Conservation (phyloP, 2,797 vertebrate genomes). For the Cryptoblepharus egeriae region DNA sequence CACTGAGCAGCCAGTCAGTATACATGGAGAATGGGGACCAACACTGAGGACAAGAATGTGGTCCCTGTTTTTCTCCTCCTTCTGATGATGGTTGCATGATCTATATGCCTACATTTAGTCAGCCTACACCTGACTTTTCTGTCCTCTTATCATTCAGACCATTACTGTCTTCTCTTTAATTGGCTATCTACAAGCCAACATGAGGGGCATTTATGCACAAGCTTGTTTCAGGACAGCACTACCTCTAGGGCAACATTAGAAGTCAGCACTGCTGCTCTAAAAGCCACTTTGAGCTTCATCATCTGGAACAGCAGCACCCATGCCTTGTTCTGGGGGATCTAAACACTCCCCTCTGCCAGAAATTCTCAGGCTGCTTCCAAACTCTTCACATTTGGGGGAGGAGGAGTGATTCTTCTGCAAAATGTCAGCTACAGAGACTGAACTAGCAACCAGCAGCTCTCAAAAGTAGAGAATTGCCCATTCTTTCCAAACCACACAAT, state of each 20-base stretch:
- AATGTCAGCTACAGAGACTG: not conserved
- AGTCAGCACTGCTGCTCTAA: slow-evolving; percentile 26
- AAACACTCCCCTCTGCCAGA: slow-evolving; percentile 13
- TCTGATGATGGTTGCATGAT: not conserved
- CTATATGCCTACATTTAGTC: not conserved
- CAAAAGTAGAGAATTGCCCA: not conserved
- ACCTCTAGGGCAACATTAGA: slow-evolving; percentile 37
- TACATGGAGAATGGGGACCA: not conserved
- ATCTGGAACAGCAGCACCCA: not conserved
- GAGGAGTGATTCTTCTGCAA: slow-evolving; percentile 15
- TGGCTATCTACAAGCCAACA: slow-evolving; percentile 12
- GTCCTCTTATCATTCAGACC: not conserved
- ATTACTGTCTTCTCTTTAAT: slow-evolving; percentile 7
- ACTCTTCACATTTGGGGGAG: not conserved
- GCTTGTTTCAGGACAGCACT: slow-evolving; percentile 40
- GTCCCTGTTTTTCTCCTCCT: not conserved
- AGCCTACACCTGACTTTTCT: not conserved
- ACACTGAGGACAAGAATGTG: not conserved
- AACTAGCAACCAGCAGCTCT: slow-evolving; percentile 29
- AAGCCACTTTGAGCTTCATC: slow-evolving; percentile 15
- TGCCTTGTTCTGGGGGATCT: not conserved
- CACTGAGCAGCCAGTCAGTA: not conserved
- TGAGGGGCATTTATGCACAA: slow-evolving; percentile 28
- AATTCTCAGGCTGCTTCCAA: slow-evolving; percentile 18
- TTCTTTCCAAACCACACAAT: not conserved